Percentiles rank a stretch among this genome's conserved stretches.
These are phyloP conservation scores for Corythaeola cristata DNA, from an alignment of 2,113 vertebrate species.

Conservation along the genomic window DNA sequence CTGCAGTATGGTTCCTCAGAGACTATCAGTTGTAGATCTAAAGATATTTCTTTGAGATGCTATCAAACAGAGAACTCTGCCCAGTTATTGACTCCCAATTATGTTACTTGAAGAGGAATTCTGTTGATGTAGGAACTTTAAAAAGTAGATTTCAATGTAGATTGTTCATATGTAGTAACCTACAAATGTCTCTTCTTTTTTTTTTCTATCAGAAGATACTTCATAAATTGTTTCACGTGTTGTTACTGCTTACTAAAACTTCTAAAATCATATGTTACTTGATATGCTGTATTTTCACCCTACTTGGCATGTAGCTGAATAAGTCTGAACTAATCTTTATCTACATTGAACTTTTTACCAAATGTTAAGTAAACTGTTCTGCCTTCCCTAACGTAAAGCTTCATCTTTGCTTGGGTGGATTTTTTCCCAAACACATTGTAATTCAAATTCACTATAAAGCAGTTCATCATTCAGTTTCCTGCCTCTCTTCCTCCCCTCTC, in stretches of 20 bases:
- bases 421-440: not conserved
- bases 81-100: not conserved
- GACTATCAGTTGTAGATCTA: not conserved
- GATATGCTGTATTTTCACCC: not conserved
- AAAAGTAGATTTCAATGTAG: not conserved
- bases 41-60: not conserved
- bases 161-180: not conserved
- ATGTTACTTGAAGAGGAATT: not conserved
- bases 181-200: not conserved
- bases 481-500: not conserved
- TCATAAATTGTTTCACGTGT: not conserved
- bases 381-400: not conserved
- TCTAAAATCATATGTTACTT: not conserved
- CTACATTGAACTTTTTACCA: not conserved
- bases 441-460: not conserved
- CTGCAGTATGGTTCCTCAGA: not conserved
- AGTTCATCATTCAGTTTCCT: not conserved
- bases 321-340: not conserved
- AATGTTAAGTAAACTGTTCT: not conserved
- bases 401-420: not conserved
- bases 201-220: not conserved
- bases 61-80: not conserved
- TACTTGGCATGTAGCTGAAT: not conserved
- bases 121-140: not conserved
- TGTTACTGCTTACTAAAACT: not conserved